phyloP scores from a whole-genome alignment of 2,888 invertebrate species.

The Nasonia oneida region DNA sequence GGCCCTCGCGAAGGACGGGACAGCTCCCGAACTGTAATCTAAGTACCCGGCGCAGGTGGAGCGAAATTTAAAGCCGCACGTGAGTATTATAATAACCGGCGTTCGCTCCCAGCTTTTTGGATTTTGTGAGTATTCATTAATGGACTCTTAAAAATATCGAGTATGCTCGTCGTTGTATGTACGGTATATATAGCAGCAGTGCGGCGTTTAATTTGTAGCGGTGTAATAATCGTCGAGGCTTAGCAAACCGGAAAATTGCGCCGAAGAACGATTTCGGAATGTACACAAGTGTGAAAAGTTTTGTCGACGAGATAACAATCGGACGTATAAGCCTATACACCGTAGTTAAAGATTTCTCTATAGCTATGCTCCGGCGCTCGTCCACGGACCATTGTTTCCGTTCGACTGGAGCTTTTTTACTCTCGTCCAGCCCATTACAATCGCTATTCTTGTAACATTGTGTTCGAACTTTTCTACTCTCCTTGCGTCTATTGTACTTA shows the following conservation, averaged over 20 bases:
- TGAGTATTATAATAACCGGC: not conserved
- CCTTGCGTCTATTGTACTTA: constrained; percentile 34
- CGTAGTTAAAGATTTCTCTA: constrained; percentile 37
- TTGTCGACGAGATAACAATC: constrained; percentile 42
- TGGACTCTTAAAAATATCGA: not conserved
- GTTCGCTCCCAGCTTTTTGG: not conserved
- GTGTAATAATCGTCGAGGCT: not conserved
- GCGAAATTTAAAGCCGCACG: constrained; percentile 26
- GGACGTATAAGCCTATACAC: constrained; percentile 16
- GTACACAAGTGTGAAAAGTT: constrained; percentile 38
- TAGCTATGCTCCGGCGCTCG: constrained; percentile 11
- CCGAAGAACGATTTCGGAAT: constrained; percentile 32
- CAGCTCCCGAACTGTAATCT: constrained; percentile 16
- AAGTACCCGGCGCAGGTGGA: constrained; percentile 13
- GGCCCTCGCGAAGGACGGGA: not conserved
- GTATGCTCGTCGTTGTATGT: too few species aligned
- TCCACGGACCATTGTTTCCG: constrained; percentile 48
- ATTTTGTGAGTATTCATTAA: not conserved
- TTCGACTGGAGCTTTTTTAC: constrained; percentile 15
- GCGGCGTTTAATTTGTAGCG: not conserved
- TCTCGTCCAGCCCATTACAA: constrained; percentile 28
- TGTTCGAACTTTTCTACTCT: constrained; percentile 21
- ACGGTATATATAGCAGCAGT: too few species aligned
- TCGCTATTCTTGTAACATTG: constrained; percentile 57
- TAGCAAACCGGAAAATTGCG: constrained; percentile 31